phyloP scores from a whole-genome alignment of 1,140 invertebrate species.

The Orius insidiosus region DNA sequence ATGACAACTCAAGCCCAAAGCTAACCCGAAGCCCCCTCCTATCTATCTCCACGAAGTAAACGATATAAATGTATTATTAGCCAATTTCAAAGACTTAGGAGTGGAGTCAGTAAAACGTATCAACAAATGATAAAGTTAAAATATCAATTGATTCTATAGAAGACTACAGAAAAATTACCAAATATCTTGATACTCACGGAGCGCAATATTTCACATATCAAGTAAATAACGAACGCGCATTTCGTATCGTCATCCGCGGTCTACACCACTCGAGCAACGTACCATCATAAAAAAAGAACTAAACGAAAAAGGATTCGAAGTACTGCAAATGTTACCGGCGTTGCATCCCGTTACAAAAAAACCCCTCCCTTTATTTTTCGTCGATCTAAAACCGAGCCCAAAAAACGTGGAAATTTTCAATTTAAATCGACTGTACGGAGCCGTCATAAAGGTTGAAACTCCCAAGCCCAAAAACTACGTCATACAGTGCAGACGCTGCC shows the following conservation, averaged over 20 bases:
- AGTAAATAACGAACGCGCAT: constrained; percentile 2
- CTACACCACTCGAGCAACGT: constrained; percentile 4
- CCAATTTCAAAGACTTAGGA: background rate
- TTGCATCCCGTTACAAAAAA: constrained; percentile 16
- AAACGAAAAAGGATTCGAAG: constrained; percentile 2
- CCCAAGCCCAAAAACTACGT: background rate
- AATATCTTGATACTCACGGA: background rate
- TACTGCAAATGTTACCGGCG: background rate
- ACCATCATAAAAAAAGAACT: constrained; percentile 3
- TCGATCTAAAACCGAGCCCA: constrained; percentile 22
- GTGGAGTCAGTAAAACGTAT: background rate
- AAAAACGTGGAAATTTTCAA: constrained; percentile 25
- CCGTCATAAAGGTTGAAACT: constrained; percentile 16
- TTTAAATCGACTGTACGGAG: constrained; percentile 18
- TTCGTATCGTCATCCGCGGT: background rate
- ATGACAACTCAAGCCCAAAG: no score
- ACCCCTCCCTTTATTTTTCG: constrained; percentile 23
- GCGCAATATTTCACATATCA: constrained; percentile 8
- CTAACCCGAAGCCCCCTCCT: no score
- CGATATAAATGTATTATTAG: constrained; percentile 1
- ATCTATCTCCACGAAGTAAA: background rate
- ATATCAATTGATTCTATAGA: background rate
- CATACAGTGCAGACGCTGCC: background rate
- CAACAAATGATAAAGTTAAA: constrained; percentile 1
- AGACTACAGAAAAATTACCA: background rate